These are phyloP conservation scores for Ellobius talpinus DNA, from an alignment of 2,113 vertebrate genomes.

Conservation along the genomic window DNA sequence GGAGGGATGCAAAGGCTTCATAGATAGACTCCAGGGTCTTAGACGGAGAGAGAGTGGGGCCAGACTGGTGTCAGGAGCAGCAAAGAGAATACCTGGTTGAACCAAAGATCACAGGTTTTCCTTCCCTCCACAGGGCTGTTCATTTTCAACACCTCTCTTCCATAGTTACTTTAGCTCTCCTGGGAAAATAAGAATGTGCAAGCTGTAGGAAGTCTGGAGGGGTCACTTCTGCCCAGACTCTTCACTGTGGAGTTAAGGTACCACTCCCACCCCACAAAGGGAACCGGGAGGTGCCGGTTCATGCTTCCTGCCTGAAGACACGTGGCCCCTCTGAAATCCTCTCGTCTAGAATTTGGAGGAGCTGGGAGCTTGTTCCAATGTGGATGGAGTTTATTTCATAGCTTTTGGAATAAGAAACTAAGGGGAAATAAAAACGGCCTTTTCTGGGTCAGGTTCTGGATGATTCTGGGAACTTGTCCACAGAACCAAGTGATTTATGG, in stretches of 20 bases:
- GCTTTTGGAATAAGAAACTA: conserved; percentile 56
- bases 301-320: neutral
- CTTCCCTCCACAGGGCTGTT: neutral
- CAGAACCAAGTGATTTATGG: conserved; percentile 79
- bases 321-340: neutral
- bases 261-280: neutral
- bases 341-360: rapidly evolving
- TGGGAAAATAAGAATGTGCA: neutral
- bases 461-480: conserved; percentile 78
- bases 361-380: neutral
- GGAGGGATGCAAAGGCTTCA: neutral
- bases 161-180: neutral
- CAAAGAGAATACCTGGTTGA: neutral
- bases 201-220: neutral
- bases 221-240: conserved; percentile 10
- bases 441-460: conserved; percentile 73
- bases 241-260: neutral
- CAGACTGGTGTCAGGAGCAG: neutral
- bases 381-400: conserved; percentile 7
- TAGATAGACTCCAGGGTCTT: neutral
- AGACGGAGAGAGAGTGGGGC: neutral
- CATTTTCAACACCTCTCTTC: neutral
- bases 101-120: neutral
- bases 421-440: conserved; percentile 67
- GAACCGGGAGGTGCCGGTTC: rapidly evolving